phyloP scores from a whole-genome alignment of 2,113 vertebrate species.

The Sorex fumeus region DNA sequence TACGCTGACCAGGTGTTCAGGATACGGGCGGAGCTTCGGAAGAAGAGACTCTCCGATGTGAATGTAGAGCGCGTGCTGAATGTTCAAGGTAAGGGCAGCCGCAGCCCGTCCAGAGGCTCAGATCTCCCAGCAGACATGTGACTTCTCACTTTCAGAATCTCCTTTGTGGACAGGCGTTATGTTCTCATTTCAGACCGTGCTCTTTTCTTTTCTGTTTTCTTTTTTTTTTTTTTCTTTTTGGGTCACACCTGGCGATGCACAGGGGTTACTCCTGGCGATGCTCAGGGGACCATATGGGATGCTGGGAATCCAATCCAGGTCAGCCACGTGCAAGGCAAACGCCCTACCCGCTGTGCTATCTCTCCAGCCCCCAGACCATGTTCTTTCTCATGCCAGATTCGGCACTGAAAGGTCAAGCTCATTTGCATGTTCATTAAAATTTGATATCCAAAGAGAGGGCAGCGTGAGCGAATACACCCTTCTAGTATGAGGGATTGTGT shows the following conservation, averaged over 20 bases:
- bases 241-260: no score
- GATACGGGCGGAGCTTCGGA: conserved; percentile 97
- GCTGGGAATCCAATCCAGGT: no score
- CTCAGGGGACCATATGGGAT: no score
- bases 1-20: conserved; percentile 99
- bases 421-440: conserved; percentile 63
- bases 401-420: conserved; percentile 27
- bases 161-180: conserved; percentile 2
- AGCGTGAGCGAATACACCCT: conserved; percentile 32
- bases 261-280: no score
- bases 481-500: background rate
- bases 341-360: no score
- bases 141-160: conserved; percentile 54
- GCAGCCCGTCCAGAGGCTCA: background rate
- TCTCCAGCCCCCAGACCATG: conserved; percentile 10
- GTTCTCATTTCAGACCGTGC: conserved; percentile 11
- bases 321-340: no score
- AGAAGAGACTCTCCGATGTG: conserved; percentile 98
- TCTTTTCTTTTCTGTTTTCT: no score
- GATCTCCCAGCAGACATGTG: background rate
- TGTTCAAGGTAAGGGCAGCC: conserved; percentile 95
- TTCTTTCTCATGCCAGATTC: conserved; percentile 37
- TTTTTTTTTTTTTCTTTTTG: no score
- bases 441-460: conserved; percentile 38
- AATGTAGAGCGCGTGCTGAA: conserved; percentile 99